Evolutionary conservation across 2,113 vertebrate species (phyloP).

Genomic region (Theristicus caerulescens): DNA sequence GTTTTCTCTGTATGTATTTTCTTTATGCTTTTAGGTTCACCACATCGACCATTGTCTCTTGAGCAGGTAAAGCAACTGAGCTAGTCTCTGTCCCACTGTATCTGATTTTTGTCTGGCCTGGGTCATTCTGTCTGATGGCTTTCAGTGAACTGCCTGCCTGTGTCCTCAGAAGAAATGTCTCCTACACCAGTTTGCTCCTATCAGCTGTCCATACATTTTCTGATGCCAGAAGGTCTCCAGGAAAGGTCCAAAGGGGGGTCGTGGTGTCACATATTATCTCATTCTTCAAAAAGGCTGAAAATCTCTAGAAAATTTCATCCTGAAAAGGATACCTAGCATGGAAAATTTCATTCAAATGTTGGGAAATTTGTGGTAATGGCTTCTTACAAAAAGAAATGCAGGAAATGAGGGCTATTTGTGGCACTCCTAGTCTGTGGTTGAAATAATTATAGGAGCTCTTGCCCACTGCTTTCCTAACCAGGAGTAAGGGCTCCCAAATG

Average conservation of each 20-base stretch:
- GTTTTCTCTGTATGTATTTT: background rate
- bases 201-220: background rate
- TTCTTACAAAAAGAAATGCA: background rate
- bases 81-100: background rate
- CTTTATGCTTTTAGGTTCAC: background rate
- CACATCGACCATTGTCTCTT: background rate
- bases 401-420: background rate
- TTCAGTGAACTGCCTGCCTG: background rate
- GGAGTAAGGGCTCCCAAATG: background rate
- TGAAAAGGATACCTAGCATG: background rate
- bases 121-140: background rate
- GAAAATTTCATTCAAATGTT: background rate
- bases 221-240: background rate
- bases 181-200: background rate
- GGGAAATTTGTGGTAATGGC: background rate
- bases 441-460: background rate
- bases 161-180: background rate
- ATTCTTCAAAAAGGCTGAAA: background rate
- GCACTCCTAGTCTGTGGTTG: background rate
- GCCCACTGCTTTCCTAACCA: background rate
- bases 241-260: background rate
- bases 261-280: background rate
- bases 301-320: background rate
- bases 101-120: accelerated
- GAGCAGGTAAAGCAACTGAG: background rate